phyloP scores from a whole-genome alignment of 2,888 invertebrate genomes.

The Cistogaster globosa region DNA sequence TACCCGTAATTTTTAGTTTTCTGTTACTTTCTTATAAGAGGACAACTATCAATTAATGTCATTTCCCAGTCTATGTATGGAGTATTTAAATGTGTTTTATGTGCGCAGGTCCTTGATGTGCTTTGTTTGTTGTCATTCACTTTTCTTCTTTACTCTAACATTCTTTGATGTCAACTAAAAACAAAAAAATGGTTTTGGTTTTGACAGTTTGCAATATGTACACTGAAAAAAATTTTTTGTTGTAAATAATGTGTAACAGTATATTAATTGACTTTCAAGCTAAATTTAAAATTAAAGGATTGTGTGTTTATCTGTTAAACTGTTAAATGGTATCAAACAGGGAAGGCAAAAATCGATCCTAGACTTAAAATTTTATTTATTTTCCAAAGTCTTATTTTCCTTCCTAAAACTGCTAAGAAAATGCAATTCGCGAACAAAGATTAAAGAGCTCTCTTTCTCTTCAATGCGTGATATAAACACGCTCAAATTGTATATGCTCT shows the following conservation, averaged over 20 bases:
- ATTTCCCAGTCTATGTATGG: background rate
- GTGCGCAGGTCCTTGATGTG: slow-evolving; percentile 26
- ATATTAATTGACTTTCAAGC: no score
- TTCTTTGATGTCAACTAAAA: background rate
- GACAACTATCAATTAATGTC: background rate
- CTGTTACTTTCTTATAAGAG: slow-evolving; percentile 7
- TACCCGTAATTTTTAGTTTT: slow-evolving; percentile 26
- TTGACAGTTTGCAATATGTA: slow-evolving; percentile 52
- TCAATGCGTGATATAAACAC: no score
- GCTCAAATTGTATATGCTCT: no score
- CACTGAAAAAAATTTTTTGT: slow-evolving; percentile 26
- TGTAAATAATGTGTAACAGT: background rate
- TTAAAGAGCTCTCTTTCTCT: no score
- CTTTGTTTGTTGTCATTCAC: slow-evolving; percentile 35
- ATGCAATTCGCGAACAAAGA: no score
- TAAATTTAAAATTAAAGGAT: no score
- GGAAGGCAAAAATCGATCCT: no score
- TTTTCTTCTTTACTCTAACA: background rate
- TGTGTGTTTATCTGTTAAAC: no score
- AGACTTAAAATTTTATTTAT: no score
- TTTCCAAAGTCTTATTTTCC: no score
- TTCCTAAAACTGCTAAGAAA: no score
- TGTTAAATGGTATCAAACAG: no score
- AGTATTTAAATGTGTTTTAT: background rate
- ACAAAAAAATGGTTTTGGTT: slow-evolving; percentile 8